Percentiles rank a stretch among this genome's conserved stretches.
Conservation (phyloP, 2,113 vertebrate genomes). For the Oreotrochilus melanogaster region DNA sequence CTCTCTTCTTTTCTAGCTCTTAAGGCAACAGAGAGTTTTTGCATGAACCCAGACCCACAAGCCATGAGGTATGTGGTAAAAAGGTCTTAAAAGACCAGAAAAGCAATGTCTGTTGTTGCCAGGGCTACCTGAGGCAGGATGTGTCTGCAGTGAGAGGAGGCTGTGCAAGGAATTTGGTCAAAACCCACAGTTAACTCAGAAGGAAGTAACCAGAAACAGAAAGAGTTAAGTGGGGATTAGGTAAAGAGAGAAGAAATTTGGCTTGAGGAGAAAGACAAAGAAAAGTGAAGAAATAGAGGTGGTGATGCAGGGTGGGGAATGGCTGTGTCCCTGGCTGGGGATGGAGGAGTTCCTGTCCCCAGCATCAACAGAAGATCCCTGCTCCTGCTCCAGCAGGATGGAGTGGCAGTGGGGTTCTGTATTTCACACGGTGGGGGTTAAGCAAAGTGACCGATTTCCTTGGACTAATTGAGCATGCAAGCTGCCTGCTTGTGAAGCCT, state of each 20-base stretch:
- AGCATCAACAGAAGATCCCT: not conserved
- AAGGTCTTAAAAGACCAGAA: not conserved
- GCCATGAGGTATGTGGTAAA: not conserved
- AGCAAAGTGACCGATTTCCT: conserved; percentile 67
- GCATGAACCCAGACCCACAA: not conserved
- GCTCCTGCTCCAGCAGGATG: not conserved
- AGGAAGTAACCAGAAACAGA: not conserved
- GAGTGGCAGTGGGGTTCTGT: not conserved
- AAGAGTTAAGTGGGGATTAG: not conserved
- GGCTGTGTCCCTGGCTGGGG: not conserved
- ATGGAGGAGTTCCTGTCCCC: not conserved
- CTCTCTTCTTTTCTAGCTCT: not conserved
- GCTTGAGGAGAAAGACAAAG: not conserved
- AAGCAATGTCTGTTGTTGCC: not conserved
- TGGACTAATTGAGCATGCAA: conserved; percentile 72
- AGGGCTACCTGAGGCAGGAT: not conserved
- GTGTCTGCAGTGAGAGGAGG: not conserved
- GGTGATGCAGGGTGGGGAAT: not conserved
- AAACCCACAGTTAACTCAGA: not conserved
- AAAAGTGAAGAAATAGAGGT: not conserved
- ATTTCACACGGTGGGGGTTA: conserved; percentile 63
- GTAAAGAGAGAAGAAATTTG: not conserved
- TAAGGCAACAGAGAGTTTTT: not conserved
- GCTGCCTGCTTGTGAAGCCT: conserved; percentile 65
- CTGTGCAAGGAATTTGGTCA: not conserved